phyloP scores from a whole-genome alignment of 2,797 vertebrate species.

The Eulemur coronatus region DNA sequence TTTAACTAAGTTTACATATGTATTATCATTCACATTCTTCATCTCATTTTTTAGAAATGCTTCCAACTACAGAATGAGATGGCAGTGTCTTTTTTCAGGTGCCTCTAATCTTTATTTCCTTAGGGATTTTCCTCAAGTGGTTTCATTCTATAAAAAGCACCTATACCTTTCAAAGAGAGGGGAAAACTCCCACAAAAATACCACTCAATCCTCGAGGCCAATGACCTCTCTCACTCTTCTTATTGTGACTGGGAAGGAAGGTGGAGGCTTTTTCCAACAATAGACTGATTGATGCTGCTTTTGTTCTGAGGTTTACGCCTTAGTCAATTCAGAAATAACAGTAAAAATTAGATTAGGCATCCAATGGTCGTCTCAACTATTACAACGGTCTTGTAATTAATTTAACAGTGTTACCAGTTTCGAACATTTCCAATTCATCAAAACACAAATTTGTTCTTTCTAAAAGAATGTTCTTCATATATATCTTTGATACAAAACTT shows the following conservation, averaged over 20 bases:
- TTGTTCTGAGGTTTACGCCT: not conserved
- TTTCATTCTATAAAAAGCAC: not conserved
- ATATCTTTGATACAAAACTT: not conserved
- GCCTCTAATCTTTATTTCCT: not conserved
- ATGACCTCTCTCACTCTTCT: not conserved
- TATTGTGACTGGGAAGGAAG: not conserved
- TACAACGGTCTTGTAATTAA: not conserved
- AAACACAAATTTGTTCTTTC: not conserved
- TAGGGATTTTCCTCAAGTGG: not conserved
- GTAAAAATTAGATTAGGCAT: not conserved
- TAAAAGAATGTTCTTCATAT: not conserved
- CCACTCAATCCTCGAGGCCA: not conserved
- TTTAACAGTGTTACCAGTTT: not conserved
- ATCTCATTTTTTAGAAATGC: not conserved
- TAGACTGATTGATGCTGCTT: not conserved
- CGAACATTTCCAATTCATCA: not conserved
- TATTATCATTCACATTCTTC: not conserved
- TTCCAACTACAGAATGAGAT: not conserved
- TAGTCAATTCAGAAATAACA: not conserved
- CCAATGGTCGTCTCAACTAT: not conserved
- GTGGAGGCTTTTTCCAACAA: not conserved
- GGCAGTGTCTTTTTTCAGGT: not conserved
- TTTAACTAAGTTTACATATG: not conserved
- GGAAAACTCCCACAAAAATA: not conserved
- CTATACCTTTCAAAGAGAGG: not conserved